Evolutionary conservation across 2,797 vertebrate species (phyloP).

Genomic region (Sebastes jordani): DNA sequence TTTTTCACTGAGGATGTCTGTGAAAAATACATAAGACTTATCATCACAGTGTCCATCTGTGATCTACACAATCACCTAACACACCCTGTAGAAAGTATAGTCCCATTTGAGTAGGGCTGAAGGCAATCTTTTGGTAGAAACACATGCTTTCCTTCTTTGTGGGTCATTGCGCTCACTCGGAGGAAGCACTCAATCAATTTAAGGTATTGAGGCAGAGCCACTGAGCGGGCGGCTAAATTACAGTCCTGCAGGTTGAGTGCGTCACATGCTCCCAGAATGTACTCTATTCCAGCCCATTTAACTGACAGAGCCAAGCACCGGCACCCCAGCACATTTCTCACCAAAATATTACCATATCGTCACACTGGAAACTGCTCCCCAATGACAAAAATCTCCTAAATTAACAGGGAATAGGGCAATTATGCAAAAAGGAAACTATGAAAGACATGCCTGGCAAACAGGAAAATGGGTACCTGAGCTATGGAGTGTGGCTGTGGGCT

Average conservation of each 20-base stretch:
- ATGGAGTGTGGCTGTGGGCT: not conserved
- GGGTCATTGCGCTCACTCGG: slow-evolving; percentile 42
- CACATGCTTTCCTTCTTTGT: slow-evolving; percentile 8
- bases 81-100: not conserved
- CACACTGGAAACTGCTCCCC: not conserved
- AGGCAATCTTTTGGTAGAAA: not conserved
- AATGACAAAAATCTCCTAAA: not conserved
- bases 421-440: not conserved
- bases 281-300: slow-evolving; percentile 56
- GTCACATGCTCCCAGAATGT: slow-evolving; percentile 42
- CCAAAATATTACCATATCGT: slow-evolving; percentile 4
- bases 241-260: slow-evolving; percentile 60
- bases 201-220: slow-evolving; percentile 54
- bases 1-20: not conserved
- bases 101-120: not conserved
- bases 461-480: not conserved
- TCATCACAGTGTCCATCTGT: not conserved
- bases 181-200: slow-evolving; percentile 60
- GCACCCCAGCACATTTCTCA: slow-evolving; percentile 1
- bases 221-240: slow-evolving; percentile 56
- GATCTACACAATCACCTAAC: not conserved
- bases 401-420: not conserved
- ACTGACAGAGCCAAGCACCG: slow-evolving; percentile 26
- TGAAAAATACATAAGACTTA: not conserved
- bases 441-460: not conserved